Base-by-base conservation (phyloP, 2,888 invertebrate species). In the Aspidiotus rigidus region DNA sequence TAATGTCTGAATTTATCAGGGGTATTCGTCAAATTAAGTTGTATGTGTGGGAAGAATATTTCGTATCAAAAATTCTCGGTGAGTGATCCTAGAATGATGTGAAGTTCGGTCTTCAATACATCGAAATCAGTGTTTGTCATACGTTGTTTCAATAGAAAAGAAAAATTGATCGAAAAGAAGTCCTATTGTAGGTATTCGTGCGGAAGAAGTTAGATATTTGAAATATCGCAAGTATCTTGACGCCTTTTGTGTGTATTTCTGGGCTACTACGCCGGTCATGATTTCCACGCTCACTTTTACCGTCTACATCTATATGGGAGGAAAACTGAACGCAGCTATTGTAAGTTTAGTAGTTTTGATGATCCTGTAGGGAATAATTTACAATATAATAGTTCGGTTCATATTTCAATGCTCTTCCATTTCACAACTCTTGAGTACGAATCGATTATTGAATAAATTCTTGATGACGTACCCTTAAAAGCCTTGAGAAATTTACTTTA, bases 231-330 rank as follows among this genome's bases (percentile, higher is more conserved):
- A 99, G 81, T 98, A 97, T 79, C 79, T 99, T 73, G 98, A 99
- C 80, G 98, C 98, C 0, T 80, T 95, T 71, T 99, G 98, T 79
- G 98, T 99, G 13, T 98, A 93, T 78, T 89, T 99, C 78, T 99
- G 98, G 98, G 98, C 98, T 0, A 93, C 94, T 0, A 97, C 97
- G 8, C 98, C 98, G 0, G 91, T 97, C 40, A 77, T 93, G 17
- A 91, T 93, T 75, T 88, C 92, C 2, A 84, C 93, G 70, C 80
- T 93, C 10, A 93, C 93, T 0, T 89, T 94, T 75, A 84, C 85
- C 13, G 86, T 88, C 8, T 92, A 90, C 75, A 85, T 87, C 40
- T 78, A 89, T n/a, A 77, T 90, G 73, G 88, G 93, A 71, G 83
- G 89, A 80, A 80, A 84, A 62, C 81, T 98, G 10, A 88, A 88